These are phyloP conservation scores for Monomorium pharaonis DNA, from an alignment of 1,140 invertebrate genomes.

Conservation along the genomic window DNA sequence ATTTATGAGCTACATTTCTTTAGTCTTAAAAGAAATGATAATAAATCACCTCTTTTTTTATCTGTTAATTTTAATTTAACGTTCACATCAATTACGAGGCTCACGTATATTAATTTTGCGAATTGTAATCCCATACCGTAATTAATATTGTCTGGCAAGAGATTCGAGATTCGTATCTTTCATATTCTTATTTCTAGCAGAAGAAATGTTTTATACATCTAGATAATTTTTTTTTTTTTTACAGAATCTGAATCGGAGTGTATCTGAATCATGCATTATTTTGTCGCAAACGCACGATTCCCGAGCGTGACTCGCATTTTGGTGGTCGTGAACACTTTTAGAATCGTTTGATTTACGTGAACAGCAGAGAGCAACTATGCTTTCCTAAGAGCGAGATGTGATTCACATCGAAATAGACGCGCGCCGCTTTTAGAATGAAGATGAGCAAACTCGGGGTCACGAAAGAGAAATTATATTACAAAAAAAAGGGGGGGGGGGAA, in stretches of 20 bases:
- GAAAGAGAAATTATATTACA: conserved; percentile 34
- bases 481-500: too few species aligned
- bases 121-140: not conserved
- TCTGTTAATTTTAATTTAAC: conserved; percentile 1
- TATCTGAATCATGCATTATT: not conserved
- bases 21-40: not conserved
- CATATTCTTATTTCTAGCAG: not conserved
- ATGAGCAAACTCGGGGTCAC: conserved; percentile 26
- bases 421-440: conserved; percentile 46
- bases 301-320: conserved; percentile 29
- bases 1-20: conserved; percentile 2
- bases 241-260: not conserved
- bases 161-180: not conserved
- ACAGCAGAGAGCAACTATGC: not conserved
- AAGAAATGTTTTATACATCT: not conserved
- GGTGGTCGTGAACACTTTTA: conserved; percentile 21
- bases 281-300: not conserved
- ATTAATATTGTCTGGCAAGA: not conserved
- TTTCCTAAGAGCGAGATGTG: conserved; percentile 35
- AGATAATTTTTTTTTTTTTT: not conserved
- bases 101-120: not conserved
- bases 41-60: not conserved
- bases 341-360: conserved; percentile 30
- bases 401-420: conserved; percentile 42
- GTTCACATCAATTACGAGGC: not conserved